Evolutionary conservation across 92 coral and sea anemone species (phyloP).

Genomic region (Metridium senile): DNA sequence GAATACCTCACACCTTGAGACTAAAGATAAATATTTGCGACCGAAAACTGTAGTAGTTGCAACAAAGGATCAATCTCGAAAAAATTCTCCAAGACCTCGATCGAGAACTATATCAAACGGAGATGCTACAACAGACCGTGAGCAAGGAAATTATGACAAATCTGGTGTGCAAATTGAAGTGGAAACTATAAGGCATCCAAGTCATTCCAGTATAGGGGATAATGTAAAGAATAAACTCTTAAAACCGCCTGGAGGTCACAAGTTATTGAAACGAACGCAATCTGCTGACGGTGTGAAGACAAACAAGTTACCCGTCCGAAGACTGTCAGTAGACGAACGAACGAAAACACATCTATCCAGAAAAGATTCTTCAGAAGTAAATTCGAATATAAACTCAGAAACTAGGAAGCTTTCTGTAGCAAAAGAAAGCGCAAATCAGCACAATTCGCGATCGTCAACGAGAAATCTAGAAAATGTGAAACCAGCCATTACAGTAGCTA

Average conservation of each 20-base stretch:
- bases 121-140: not conserved
- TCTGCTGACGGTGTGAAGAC: not conserved
- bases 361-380: not conserved
- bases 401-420: not conserved
- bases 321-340: not conserved
- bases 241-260: not conserved
- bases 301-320: not conserved
- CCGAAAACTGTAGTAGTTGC: slow-evolving; percentile 9
- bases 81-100: not conserved
- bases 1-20: not conserved
- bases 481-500: too few relatives aligned
- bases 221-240: not conserved
- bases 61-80: not conserved
- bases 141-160: not conserved
- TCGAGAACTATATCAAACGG: not conserved
- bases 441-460: too few relatives aligned
- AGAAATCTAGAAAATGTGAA: too few relatives aligned
- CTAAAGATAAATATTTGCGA: not conserved
- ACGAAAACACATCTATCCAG: not conserved
- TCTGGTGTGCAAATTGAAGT: not conserved
- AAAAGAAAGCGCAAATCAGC: not conserved
- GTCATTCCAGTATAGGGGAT: not conserved
- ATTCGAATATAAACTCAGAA: not conserved
- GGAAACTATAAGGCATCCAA: too few relatives aligned
- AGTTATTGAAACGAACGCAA: slow-evolving; percentile 4